phyloP scores from a whole-genome alignment of 1,140 invertebrate genomes.

The Drosophila pandora region DNA sequence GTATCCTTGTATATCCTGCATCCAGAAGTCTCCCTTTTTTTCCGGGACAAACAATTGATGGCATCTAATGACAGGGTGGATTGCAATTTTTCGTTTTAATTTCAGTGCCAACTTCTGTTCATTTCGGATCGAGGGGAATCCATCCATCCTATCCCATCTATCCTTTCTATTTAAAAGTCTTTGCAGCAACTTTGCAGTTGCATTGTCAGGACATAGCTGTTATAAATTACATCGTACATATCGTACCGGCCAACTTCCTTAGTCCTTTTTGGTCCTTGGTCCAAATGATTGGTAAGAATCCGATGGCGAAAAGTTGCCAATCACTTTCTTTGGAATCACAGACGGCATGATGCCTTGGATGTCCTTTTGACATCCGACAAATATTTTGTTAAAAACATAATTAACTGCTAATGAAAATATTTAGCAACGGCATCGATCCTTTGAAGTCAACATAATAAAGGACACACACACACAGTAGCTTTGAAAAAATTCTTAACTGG shows the following conservation, averaged over 20 bases:
- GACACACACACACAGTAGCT: constrained; percentile 15
- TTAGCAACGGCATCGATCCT: constrained; percentile 29
- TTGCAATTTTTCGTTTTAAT: constrained; percentile 70
- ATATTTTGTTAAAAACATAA: constrained; percentile 49
- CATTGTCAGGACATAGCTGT: constrained; percentile 53
- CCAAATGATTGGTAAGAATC: background rate
- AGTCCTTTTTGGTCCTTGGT: background rate
- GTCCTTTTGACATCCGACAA: constrained; percentile 5
- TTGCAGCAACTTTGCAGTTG: constrained; percentile 44
- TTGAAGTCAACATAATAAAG: constrained; percentile 17
- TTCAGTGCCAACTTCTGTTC: constrained; percentile 70
- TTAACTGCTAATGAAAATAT: constrained; percentile 57
- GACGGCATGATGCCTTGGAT: background rate
- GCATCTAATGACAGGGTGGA: constrained; percentile 78
- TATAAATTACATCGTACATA: constrained; percentile 65
- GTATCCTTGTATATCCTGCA: no score
- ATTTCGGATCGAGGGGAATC: constrained; percentile 6
- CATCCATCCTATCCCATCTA: constrained; percentile 3
- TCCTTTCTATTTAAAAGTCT: constrained; percentile 12
- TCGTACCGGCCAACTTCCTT: constrained; percentile 22
- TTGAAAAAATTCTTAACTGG: constrained; percentile 20
- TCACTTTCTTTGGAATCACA: constrained; percentile 20
- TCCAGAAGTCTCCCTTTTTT: constrained; percentile 34
- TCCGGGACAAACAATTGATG: constrained; percentile 61
- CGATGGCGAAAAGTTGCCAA: constrained; percentile 13